Evolutionary conservation across 2,113 vertebrate genomes (phyloP).

Genomic region (human (Homo sapiens)): GRCh38 chr12:53961001-53961500

Average conservation of each 20-base stretch:
- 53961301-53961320: background rate
- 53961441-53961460: background rate
- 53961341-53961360: background rate
- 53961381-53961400: background rate
- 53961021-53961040: background rate
- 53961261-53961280: slow-evolving; percentile 58
- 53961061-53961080: background rate
- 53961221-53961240: background rate
- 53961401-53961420: background rate
- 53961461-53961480: background rate
- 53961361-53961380: background rate
- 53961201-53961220: background rate
- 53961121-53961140: background rate
- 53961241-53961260: background rate
- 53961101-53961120: background rate
- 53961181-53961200: background rate
- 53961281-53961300: slow-evolving; percentile 25
- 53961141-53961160: background rate
- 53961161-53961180: background rate
- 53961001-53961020: background rate
- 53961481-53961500: background rate
- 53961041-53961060: background rate
- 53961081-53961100: background rate
- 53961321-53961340: background rate
- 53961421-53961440: background rate